These are phyloP conservation scores for Platycheirus albimanus DNA, from an alignment of 2,888 invertebrate species.

Conservation along the genomic window DNA sequence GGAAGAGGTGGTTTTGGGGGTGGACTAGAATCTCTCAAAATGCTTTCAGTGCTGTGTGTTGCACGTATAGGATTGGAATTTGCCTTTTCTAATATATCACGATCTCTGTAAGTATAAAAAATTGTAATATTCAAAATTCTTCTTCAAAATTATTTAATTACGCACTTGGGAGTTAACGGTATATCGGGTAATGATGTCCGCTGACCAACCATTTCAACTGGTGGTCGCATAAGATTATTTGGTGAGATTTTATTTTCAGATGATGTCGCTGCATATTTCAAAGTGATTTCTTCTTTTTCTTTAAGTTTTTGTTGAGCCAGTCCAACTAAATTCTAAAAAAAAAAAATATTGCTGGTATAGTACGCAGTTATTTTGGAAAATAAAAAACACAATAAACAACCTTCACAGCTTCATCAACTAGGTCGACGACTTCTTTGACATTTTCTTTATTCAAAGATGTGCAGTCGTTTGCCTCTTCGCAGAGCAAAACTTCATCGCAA, in stretches of 20 bases:
- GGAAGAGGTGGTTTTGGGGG: slow-evolving; percentile 96
- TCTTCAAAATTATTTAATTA: slow-evolving; percentile 83
- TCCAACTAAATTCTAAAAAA: slow-evolving; percentile 87
- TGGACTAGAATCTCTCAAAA: slow-evolving; percentile 88
- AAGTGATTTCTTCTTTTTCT: slow-evolving; percentile 83
- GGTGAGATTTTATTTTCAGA: slow-evolving; percentile 76
- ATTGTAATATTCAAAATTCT: not conserved
- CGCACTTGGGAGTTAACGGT: slow-evolving; percentile 91
- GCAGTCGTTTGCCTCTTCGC: slow-evolving; percentile 81
- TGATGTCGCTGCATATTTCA: slow-evolving; percentile 77
- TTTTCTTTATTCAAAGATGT: slow-evolving; percentile 85
- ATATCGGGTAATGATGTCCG: slow-evolving; percentile 91
- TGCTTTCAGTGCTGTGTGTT: slow-evolving; percentile 92
- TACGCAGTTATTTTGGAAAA: not conserved
- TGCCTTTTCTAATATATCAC: slow-evolving; percentile 82
- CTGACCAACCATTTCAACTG: slow-evolving; percentile 84
- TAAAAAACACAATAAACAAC: slow-evolving; percentile 80
- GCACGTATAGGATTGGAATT: slow-evolving; percentile 86
- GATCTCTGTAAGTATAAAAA: slow-evolving; percentile 77
- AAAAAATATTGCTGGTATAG: slow-evolving; percentile 1
- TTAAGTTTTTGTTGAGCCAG: slow-evolving; percentile 93
- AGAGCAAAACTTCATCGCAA: slow-evolving; percentile 93
- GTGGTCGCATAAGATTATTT: slow-evolving; percentile 79
- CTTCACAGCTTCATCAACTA: slow-evolving; percentile 89
- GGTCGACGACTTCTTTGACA: slow-evolving; percentile 87